Base-by-base conservation (phyloP, 2,797 vertebrate genomes). In the Phrynocephalus vlangalii region DNA sequence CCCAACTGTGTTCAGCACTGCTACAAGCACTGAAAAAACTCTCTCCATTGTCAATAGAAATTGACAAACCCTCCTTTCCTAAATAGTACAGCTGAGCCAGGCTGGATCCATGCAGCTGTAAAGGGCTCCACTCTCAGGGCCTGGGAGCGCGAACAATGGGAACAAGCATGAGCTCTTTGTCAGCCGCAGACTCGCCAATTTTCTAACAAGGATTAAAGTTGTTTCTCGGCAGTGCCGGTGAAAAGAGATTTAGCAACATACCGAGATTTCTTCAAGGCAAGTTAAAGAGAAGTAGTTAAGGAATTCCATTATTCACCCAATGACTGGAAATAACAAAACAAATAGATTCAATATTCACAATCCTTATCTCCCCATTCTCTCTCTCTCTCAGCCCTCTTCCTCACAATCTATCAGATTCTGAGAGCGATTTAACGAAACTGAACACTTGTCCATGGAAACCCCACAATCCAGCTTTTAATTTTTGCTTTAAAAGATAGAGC, bases 151-250 rank as follows among this genome's bases (percentile, higher is more conserved):
- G 95, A 93, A 97, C 97, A 97, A 97, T 96, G 95, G 38, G 95
- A 60, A 96, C 96, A 96, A 94, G 96, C 96, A 96, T 97, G 96
- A 97, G 97, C 96, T 97, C 97, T 97, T 97, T 97, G 97, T 97
- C 96, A 95, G 95, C 88, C 92, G 95, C 95, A 97, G 96, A 96
- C 97, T 97, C 96, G 90, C 96, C 96, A 97, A 97, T 97, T 97
- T 97, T 97, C 97, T 97, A 97, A 97, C 96, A 97, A 97, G 97
- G 97, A 97, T 97, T 97, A 97, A 97, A 97, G 97, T 97, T 97
- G 97, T 97, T 97, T 96, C 96, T 96, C 96, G 87, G 92, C 95
- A 94, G 95, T 94, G 95, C 95, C 71, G 52, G 92, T 96, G 96
- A 97, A 97, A 97, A 96, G 97, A 96, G 95, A 97, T 97, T 97